Percentiles rank a stretch among this genome's conserved stretches.
phyloP scores from a whole-genome alignment of 2,113 vertebrate genomes.

The Plotosus lineatus region DNA sequence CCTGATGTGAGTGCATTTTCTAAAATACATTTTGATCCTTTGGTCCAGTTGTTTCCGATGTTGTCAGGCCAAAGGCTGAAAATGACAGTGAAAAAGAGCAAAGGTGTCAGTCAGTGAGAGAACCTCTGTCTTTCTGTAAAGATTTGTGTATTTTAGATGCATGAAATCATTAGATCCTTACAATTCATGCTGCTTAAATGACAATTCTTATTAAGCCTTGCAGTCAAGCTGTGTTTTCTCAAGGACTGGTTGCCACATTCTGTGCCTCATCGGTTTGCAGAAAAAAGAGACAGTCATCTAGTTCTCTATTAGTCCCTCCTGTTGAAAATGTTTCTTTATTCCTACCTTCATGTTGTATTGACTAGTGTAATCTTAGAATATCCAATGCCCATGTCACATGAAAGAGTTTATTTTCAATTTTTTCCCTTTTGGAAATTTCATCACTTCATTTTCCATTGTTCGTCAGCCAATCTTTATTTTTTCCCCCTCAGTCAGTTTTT shows the following conservation, averaged over 20 bases:
- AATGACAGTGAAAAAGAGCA: slow-evolving; percentile 39
- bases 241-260: not conserved
- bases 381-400: not conserved
- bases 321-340: not conserved
- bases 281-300: not conserved
- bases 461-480: not conserved
- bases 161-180: not conserved
- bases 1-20: slow-evolving; percentile 22
- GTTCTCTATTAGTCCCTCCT: not conserved
- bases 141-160: not conserved
- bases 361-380: not conserved
- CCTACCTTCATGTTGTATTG: not conserved
- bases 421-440: not conserved
- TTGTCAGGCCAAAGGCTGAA: slow-evolving; percentile 35
- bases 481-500: not conserved
- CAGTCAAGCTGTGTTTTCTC: not conserved
- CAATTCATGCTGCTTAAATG: not conserved
- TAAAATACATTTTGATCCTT: slow-evolving; percentile 36
- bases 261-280: not conserved
- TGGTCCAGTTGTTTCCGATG: slow-evolving; percentile 41
- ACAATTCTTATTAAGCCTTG: not conserved
- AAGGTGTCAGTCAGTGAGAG: slow-evolving; percentile 32
- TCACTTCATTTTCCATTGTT: not conserved
- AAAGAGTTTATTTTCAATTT: not conserved
- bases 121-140: not conserved